A percentile compares a stretch with the other conserved stretches of the same genome.
These are phyloP conservation scores for Pycnomerus fuliginosus DNA, from an alignment of 2,888 invertebrate genomes.

Conservation along the genomic window DNA sequence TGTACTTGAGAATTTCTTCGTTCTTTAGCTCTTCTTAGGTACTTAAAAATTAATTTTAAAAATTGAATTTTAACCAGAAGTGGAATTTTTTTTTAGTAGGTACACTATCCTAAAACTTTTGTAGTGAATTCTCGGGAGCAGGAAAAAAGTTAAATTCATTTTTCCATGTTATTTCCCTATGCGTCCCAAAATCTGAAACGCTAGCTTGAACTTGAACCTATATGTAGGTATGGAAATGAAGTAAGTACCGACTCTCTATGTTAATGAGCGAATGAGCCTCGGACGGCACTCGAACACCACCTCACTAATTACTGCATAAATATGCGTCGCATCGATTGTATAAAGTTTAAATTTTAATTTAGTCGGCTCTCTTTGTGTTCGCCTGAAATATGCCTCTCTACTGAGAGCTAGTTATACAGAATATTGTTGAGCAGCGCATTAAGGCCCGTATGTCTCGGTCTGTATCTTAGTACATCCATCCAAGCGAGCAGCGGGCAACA, in stretches of 20 bases:
- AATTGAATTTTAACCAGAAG: too few relatives aligned
- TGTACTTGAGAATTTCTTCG: too few relatives aligned
- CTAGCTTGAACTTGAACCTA: too few relatives aligned
- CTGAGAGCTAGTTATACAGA: slow-evolving; percentile 44
- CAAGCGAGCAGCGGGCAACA: slow-evolving; percentile 22
- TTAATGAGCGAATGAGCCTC: slow-evolving; percentile 38
- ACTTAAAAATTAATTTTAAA: too few relatives aligned
- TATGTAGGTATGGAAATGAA: too few relatives aligned
- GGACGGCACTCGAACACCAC: slow-evolving; percentile 27
- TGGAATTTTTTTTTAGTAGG: too few relatives aligned
- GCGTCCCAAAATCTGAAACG: too few relatives aligned
- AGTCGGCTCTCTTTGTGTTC: slow-evolving; percentile 46
- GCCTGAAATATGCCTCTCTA: slow-evolving; percentile 39
- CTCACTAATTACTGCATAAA: slow-evolving; percentile 48
- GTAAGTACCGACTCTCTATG: slow-evolving; percentile 32
- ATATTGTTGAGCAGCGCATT: slow-evolving; percentile 45
- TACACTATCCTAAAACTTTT: too few relatives aligned
- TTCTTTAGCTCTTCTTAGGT: too few relatives aligned
- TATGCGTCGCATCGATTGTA: slow-evolving; percentile 42
- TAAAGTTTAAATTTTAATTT: slow-evolving; percentile 46
- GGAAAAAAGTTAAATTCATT: too few relatives aligned
- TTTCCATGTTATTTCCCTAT: too few relatives aligned
- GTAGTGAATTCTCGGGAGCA: too few relatives aligned
- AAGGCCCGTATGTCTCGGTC: slow-evolving; percentile 42
- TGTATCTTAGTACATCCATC: slow-evolving; percentile 37